Conservation (phyloP, 2,113 vertebrate genomes). For the Alethe diademata region DNA sequence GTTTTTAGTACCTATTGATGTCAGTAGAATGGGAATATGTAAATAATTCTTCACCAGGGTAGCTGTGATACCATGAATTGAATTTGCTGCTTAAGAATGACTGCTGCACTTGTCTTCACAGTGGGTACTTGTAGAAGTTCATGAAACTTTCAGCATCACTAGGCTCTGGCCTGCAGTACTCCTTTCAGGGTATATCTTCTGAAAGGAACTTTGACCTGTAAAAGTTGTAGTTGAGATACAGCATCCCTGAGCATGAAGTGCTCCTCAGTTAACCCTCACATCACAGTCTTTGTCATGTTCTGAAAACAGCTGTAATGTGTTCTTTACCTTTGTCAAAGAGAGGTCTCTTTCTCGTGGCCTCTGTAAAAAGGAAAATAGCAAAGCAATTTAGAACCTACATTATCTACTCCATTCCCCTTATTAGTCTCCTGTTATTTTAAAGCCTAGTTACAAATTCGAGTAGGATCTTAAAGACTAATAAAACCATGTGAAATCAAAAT, state of each 20-base stretch:
- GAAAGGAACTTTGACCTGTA: not conserved
- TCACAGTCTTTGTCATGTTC: not conserved
- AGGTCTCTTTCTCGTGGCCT: not conserved
- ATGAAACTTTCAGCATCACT: not conserved
- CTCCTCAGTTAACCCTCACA: not conserved
- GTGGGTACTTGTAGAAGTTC: not conserved
- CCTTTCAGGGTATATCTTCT: not conserved
- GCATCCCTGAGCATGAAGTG: not conserved
- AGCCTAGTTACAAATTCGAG: not conserved
- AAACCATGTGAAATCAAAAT: not conserved
- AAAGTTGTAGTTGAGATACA: not conserved
- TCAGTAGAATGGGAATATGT: not conserved
- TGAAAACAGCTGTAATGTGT: not conserved
- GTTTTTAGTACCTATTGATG: not conserved
- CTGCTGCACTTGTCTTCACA: not conserved
- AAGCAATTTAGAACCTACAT: not conserved
- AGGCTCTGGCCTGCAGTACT: not conserved
- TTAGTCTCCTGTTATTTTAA: not conserved
- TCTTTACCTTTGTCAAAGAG: not conserved
- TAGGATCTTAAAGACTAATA: not conserved
- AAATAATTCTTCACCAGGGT: not conserved
- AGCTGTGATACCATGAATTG: not conserved
- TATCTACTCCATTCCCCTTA: not conserved
- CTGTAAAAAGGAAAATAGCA: not conserved
- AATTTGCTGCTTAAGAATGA: not conserved